Percentiles rank a stretch among this genome's conserved stretches.
phyloP scores from a whole-genome alignment of 2,888 invertebrate genomes.

The Sesia apiformis region DNA sequence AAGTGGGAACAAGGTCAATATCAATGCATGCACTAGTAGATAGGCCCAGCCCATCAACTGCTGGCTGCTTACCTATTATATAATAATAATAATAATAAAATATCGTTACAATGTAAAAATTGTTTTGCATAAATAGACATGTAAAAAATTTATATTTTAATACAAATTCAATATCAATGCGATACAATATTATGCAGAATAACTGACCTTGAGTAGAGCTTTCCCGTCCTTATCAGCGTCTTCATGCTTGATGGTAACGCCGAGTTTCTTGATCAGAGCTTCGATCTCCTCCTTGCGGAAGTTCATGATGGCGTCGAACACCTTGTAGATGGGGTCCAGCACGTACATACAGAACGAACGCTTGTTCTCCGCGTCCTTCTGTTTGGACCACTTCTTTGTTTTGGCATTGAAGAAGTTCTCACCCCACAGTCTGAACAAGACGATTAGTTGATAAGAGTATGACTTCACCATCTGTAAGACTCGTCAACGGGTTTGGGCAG shows the following conservation, averaged over 20 bases:
- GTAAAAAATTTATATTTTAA: no score
- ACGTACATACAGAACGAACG: conserved; percentile 99
- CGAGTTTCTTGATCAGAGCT: conserved; percentile 90
- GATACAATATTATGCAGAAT: no score
- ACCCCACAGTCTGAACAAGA: conserved; percentile 85
- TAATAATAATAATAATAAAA: no score
- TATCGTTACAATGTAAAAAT: no score
- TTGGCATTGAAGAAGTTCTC: conserved; percentile 98
- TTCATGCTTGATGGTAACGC: conserved; percentile 93
- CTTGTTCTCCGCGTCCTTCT: conserved; percentile 92
- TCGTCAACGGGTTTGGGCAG: no score
- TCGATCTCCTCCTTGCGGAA: conserved; percentile 96
- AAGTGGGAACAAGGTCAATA: no score
- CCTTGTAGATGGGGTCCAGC: conserved; percentile 98
- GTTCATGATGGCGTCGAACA: conserved; percentile 87
- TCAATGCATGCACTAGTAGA: no score
- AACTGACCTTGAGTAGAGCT: conserved; percentile 87
- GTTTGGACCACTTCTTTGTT: conserved; percentile 98
- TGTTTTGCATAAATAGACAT: no score
- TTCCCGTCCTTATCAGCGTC: conserved; percentile 98
- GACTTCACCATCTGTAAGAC: no score
- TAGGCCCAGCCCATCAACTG: no score
- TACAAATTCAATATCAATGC: no score
- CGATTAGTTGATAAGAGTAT: background rate
- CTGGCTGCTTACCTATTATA: no score